Base-by-base conservation (phyloP, 2,797 vertebrate genomes). In the Eidolon dupreanum region DNA sequence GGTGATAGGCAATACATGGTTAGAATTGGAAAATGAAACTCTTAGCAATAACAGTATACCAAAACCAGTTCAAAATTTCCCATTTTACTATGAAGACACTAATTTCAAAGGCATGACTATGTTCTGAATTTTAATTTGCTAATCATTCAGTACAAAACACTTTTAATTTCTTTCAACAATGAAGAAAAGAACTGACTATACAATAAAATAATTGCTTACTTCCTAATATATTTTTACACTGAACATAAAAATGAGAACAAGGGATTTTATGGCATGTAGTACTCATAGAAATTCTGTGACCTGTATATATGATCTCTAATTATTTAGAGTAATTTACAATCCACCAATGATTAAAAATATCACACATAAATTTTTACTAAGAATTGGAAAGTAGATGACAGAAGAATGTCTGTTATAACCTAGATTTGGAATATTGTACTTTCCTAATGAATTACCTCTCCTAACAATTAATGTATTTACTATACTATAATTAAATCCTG, bases 11-110 rank as follows among this genome's bases (percentile, higher is more conserved):
- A 89, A 63, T 91, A 73, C 41, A 81, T 51, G 66, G 49, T 74
- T 88, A 88, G 38, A 92, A 88, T 1, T 92, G 12, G 55, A 88
- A 97, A 97, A 92, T 82, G 31, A 93, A 96, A 95, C 55, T 81
- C 20, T 90, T 46, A 74, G 43, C 26, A 89, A 19, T 61, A 95
- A 90, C 0, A 1, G 11, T 59, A 16, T 73, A 79, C 5, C 33
- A 81, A 89, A 82, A 88, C 13, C 33, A 36, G 87, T 59, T 78
- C 51, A 77, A 61, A 74, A 46, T 85, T 90, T 82, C 33, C 26
- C 33, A 17, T 89, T 90, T 46, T 65, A 46, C 22, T 90, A 78
- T 85, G 49, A 81, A 93, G 38, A 92, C 17, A 93, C 9, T 59
- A 84, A 82, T 10, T 87, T 93, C 70, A 89, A 88, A 46, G 2